These are phyloP conservation scores for Palaemon carinicauda DNA, from an alignment of 1,140 invertebrate species.

Conservation along the genomic window DNA sequence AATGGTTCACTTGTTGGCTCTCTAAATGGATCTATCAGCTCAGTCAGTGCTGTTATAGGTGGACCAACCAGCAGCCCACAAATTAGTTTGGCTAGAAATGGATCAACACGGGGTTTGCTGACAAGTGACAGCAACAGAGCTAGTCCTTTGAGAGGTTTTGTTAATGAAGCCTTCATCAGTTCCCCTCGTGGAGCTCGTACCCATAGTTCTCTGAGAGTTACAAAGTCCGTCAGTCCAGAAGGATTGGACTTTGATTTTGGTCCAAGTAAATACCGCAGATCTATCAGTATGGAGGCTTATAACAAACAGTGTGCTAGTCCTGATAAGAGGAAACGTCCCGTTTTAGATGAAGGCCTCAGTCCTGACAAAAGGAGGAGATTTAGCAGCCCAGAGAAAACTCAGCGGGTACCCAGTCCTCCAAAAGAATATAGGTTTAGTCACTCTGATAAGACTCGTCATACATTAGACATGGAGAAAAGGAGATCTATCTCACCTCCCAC, in stretches of 20 bases:
- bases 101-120: constrained; percentile 54
- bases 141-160: constrained; percentile 54
- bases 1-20: constrained; percentile 57
- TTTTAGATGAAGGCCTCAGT: constrained; percentile 51
- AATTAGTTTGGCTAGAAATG: constrained; percentile 52
- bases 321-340: constrained; percentile 58
- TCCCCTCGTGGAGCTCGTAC: constrained; percentile 55
- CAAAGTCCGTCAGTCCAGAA: constrained; percentile 59
- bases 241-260: constrained; percentile 51
- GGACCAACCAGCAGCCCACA: constrained; percentile 49
- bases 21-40: constrained; percentile 51
- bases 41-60: constrained; percentile 48
- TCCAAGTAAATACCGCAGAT: constrained; percentile 53
- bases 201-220: constrained; percentile 58
- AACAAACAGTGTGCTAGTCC: constrained; percentile 50
- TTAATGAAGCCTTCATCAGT: constrained; percentile 59
- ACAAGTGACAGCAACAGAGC: constrained; percentile 42
- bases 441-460: constrained; percentile 26
- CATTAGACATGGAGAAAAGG: constrained; percentile 13
- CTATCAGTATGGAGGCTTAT: constrained; percentile 60
- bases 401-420: background rate
- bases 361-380: constrained; percentile 55
- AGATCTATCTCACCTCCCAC: constrained; percentile 43
- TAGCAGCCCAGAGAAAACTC: constrained; percentile 58
- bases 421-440: constrained; percentile 25